Base-by-base conservation (phyloP, 2,113 vertebrate genomes). In the Craseonycteris thonglongyai region DNA sequence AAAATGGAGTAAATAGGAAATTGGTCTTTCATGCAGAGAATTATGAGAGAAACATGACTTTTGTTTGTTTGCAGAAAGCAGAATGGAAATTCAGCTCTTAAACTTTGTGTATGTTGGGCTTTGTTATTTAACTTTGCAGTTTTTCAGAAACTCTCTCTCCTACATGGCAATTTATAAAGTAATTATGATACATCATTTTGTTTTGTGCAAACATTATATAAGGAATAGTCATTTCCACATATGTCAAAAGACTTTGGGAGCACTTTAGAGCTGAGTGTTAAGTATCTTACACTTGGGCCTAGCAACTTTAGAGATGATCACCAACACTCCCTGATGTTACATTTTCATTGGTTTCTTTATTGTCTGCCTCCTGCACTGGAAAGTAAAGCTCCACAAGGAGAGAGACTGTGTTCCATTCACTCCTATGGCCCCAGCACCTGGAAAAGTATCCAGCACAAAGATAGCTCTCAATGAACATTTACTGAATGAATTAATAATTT, bases 31-130 rank as follows among this genome's bases (percentile, higher is more conserved):
- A 3, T 79, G 69, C 54, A 51, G 42, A 86, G n/a, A 35, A 35
- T 87, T 91, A 86, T 72, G 76, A 83, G 75, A 75, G 79, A 96
- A 91, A 58, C 42, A 49, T 12, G 88, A 75, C 75, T 97, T 88
- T 40, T 72, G 78, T 58, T 74, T 91, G 78, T 80, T 93, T 93
- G 58, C 82, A 75, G 75, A 45, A 93, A 69, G 71, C 79, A 86
- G 49, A 79, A 63, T 68, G 59, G 76, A 88, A 94, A 81, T 65
- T 19, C 13, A n/a, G 56, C 71, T 51, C 63, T 74, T 58, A 59
- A 84, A 82, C 42, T 88, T 54, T 76, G n/a, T 82, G 26, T 83
- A n/a, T 33, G 42, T 47, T 83, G 79, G 59, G 59, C 88, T 75
- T 89, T 65, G 26, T 74, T 93, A 71, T 86, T 92, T 65, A 49